Conservation (phyloP, 2,113 vertebrate species). For the Notechis scutatus region DNA sequence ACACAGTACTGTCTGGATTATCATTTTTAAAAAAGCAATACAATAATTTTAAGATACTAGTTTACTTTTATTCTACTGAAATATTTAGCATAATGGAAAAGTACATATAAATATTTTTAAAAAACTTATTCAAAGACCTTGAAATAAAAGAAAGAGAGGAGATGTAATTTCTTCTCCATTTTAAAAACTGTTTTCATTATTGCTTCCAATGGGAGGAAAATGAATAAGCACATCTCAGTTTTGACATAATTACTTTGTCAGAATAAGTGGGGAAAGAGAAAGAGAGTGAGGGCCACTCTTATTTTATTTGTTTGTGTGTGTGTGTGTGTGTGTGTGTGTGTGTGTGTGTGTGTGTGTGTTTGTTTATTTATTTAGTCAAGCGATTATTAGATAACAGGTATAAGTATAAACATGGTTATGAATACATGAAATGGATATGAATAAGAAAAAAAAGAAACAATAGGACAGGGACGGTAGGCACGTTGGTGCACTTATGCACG, state of each 20-base stretch:
- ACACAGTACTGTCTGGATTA: neutral
- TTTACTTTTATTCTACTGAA: neutral
- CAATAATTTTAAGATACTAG: constrained; percentile 12
- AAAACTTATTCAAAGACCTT: neutral
- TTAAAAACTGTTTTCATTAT: neutral
- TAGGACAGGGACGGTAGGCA: too few species aligned
- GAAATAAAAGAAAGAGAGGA: neutral
- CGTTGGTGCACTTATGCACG: too few species aligned
- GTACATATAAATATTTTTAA: neutral
- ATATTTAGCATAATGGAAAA: neutral
- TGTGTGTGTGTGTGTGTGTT: too few species aligned
- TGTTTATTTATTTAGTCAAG: too few species aligned
- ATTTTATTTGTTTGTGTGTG: too few species aligned
- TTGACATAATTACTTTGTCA: neutral
- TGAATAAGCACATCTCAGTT: neutral
- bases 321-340: too few species aligned
- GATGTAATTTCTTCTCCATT: neutral
- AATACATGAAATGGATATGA: too few species aligned
- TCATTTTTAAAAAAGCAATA: neutral
- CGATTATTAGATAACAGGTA: too few species aligned
- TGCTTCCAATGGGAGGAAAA: neutral
- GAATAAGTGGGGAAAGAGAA: neutral
- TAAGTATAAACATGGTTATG: too few species aligned
- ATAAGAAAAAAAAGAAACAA: too few species aligned
- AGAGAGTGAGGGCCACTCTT: neutral